Base-by-base conservation (phyloP, 2,797 vertebrate genomes). In the Strix occidentalis region DNA sequence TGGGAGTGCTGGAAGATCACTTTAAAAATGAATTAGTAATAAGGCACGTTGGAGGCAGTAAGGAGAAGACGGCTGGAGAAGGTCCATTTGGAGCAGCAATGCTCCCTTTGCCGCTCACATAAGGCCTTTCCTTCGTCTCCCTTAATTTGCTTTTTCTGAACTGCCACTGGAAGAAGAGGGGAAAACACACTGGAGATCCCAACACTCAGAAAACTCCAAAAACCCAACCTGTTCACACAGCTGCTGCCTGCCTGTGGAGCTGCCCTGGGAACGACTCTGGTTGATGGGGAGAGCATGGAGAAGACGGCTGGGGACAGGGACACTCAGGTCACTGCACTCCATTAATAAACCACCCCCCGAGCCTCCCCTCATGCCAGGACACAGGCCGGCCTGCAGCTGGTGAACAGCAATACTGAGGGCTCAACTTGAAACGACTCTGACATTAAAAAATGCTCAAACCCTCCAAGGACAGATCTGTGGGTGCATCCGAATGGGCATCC, bases 11-110 rank as follows among this genome's bases (percentile, higher is more conserved):
- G 81, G 93, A 79, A 96, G 91, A 96, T 97, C 83, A 90, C 96
- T 97, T 96, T 96, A 91, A 91, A 97, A 95, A 97, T 96, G 79
- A 98, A 97, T 97, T 95, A 97, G 88, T 95, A 96, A 97, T 95
- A 79, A 93, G 85, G 89, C 26, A 60, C 10, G 13, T 72, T 92
- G 79, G 93, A 97, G 95, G 72, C 83, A 84, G 94, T 61, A 79
- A 96, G 81, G 75, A 96, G 96, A 91, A 94, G 89, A 33, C 1
- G 2, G 66, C 86, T 93, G 92, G 82, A 77, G 90, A 95, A 85
- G 95, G 94, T 91, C 50, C 48, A 41, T 72, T 82, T 84, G 88
- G 60, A 97, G 82, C 68, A 96, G 37, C 39, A 82, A 14, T 31
- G 65, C 31, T 86, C 48, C 53, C 53, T 89, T 75, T 75, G 53